Base-by-base conservation (phyloP, 2,888 invertebrate genomes). In the Pseudococcus longispinus region DNA sequence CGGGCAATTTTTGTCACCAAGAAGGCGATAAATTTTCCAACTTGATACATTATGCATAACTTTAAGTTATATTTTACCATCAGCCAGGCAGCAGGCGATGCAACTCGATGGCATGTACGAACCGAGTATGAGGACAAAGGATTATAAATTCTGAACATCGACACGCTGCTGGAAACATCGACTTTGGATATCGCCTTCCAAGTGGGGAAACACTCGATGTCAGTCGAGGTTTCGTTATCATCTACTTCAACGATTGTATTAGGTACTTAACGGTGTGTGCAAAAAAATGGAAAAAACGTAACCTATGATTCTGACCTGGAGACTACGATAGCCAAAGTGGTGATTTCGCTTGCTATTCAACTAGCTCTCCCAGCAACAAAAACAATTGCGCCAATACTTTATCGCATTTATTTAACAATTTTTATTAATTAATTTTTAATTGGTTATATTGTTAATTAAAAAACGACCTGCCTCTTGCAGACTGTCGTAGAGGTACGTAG, bases 381-480 rank as follows among this genome's bases (percentile, higher is more conserved):
- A 70, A 70, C 26, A 70, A 70, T 29, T 29, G 29, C 29, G 13
- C 70, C 70, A 15, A 70, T 70, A 60, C 70, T 29, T 70, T 70
- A 70, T 70, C 15, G 15, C 15, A 70, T 70, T 46, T 46, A 65
- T 70, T 29, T 29, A 29, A 1, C 37, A 37, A 37, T 77, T 77
- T 77, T 77, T 77, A 77, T 77, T 77, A 77, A 32, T 77, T 77
- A 37, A 37, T 77, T 77, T 32, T 37, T 77, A 37, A 37, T 77
- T 77, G 32, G 32, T n/a, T 37, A 37, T 77, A 37, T 37, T 37
- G 32, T 77, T 77, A 37, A 37, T 77, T 37, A 77, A 77, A 77
- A 13, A 15, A 70, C 70, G 26, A 5, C 15, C 44, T 46, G 44
- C 44, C 44, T 46, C 15, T 37, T n/a, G 77, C 77, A 77, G 18